A percentile compares a stretch with the other conserved stretches of the same genome.
These are phyloP conservation scores for Conomelus anceps DNA, from an alignment of 2,888 invertebrate species.

Conservation along the genomic window DNA sequence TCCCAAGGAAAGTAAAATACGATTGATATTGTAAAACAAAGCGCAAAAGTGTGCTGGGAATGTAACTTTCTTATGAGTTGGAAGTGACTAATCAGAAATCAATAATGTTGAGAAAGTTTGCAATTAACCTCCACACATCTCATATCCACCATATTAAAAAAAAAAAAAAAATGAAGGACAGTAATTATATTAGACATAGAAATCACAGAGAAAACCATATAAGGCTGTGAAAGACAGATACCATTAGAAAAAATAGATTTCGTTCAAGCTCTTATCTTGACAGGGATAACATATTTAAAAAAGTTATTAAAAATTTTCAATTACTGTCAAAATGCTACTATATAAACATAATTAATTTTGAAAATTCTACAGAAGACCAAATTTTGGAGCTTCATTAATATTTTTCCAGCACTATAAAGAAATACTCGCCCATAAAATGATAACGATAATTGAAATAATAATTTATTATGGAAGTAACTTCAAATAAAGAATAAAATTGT, in stretches of 20 bases:
- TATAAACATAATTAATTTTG: too few species aligned
- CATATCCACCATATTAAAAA: neutral
- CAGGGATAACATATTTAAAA: constrained; percentile 18
- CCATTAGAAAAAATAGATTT: constrained; percentile 16
- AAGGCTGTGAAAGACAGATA: constrained; percentile 15
- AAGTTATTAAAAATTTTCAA: constrained; percentile 17
- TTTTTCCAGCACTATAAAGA: neutral
- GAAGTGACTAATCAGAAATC: neutral
- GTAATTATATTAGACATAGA: neutral
- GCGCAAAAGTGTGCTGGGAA: neutral
- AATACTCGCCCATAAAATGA: neutral
- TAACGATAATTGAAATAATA: too few species aligned
- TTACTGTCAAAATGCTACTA: too few species aligned
- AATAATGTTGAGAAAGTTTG: neutral
- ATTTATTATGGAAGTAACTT: too few species aligned
- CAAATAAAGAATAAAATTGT: too few species aligned
- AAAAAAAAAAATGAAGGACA: neutral
- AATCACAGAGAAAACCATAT: constrained; percentile 8
- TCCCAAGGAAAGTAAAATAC: too few species aligned
- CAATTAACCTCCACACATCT: neutral
- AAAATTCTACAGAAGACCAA: too few species aligned
- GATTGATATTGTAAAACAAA: too few species aligned
- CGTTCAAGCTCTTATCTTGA: constrained; percentile 15
- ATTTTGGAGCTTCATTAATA: neutral
- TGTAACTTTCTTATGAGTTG: neutral